Conservation (phyloP, 2,888 invertebrate species). For the Perithous albicinctus region DNA sequence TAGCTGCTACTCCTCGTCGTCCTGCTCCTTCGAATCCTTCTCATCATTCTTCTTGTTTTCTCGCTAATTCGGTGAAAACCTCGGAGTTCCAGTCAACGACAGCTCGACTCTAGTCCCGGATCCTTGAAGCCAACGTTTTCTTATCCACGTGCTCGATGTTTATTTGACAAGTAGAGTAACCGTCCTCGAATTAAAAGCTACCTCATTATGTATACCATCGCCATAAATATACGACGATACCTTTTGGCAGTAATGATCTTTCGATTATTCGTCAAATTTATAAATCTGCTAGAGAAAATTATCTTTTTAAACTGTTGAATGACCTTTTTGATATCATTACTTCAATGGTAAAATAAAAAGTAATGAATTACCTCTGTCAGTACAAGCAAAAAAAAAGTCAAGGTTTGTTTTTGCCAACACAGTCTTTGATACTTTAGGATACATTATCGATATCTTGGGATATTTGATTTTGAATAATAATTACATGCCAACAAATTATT, state of each 20-base stretch:
- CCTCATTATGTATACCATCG: background rate
- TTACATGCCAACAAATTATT: too few species aligned
- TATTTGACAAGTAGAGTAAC: background rate
- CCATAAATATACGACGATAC: background rate
- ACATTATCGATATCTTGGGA: too few species aligned
- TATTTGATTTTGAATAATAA: too few species aligned
- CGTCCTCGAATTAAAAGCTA: background rate
- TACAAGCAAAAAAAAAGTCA: too few species aligned
- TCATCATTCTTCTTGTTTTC: slow-evolving; percentile 58
- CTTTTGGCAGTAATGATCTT: background rate
- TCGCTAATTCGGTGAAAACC: slow-evolving; percentile 65
- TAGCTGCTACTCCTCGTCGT: slow-evolving; percentile 61
- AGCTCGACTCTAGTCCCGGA: background rate
- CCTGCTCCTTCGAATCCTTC: slow-evolving; percentile 36
- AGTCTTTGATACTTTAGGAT: too few species aligned
- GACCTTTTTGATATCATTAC: too few species aligned
- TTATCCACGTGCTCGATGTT: background rate
- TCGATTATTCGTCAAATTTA: too few species aligned
- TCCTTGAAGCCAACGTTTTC: slow-evolving; percentile 3
- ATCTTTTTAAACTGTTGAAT: too few species aligned
- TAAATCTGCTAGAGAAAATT: too few species aligned
- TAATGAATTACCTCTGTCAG: too few species aligned
- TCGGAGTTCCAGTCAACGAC: slow-evolving; percentile 8
- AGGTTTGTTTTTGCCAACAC: too few species aligned
- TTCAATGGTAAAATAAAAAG: too few species aligned